A percentile compares a stretch with the other conserved stretches of the same genome.
These are phyloP conservation scores for Hyperoplus immaculatus DNA, from an alignment of 2,797 vertebrate species.

Conservation along the genomic window DNA sequence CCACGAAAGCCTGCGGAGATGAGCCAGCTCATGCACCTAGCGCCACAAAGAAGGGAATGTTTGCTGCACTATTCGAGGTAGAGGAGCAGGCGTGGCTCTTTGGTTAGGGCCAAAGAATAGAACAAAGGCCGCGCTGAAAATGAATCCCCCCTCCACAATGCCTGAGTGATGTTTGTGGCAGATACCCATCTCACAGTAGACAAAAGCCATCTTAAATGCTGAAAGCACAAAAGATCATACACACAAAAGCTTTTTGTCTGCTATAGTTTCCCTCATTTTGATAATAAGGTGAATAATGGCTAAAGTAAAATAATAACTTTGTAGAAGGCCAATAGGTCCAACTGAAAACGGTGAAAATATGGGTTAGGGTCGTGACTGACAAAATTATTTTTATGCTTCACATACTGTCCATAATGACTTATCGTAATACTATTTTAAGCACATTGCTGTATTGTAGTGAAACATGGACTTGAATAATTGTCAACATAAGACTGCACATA, in stretches of 20 bases:
- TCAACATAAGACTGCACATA: constrained; percentile 47
- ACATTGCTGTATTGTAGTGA: background rate
- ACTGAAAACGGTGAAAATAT: constrained; percentile 62
- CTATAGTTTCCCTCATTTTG: constrained; percentile 82
- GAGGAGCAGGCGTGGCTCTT: constrained; percentile 96
- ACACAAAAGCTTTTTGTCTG: constrained; percentile 85
- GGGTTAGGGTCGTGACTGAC: constrained; percentile 38
- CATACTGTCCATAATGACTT: constrained; percentile 21
- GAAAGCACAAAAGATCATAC: constrained; percentile 86
- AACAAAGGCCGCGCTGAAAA: constrained; percentile 93
- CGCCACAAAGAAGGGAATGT: constrained; percentile 93
- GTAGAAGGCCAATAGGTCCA: constrained; percentile 54
- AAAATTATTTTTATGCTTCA: constrained; percentile 31
- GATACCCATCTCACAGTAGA: constrained; percentile 90
- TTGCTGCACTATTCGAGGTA: constrained; percentile 88
- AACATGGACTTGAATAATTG: constrained; percentile 18
- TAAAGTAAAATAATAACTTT: constrained; percentile 79
- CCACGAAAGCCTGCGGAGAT: constrained; percentile 92
- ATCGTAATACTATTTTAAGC: background rate
- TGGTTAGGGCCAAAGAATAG: constrained; percentile 90
- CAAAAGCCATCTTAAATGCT: constrained; percentile 88
- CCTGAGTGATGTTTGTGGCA: constrained; percentile 92
- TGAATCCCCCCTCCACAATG: constrained; percentile 93
- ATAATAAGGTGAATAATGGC: constrained; percentile 81
- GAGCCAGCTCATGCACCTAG: constrained; percentile 93